Percentiles rank a stretch among this genome's conserved stretches.
Conservation (phyloP, 2,797 vertebrate species). For the Falco novaeseelandiae region DNA sequence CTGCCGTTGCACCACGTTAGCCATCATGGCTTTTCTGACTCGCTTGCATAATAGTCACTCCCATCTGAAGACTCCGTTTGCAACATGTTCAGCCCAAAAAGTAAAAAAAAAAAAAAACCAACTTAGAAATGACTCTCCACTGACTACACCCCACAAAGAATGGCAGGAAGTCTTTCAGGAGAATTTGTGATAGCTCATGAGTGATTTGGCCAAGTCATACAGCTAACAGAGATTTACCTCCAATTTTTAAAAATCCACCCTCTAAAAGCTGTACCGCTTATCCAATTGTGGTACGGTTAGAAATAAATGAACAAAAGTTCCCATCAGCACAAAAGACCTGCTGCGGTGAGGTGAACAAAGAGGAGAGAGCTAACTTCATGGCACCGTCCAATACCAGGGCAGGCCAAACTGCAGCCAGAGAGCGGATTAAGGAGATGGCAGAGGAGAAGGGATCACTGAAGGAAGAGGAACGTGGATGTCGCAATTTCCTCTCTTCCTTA, state of each 20-base stretch:
- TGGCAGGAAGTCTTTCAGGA: neutral
- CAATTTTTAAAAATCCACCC: neutral
- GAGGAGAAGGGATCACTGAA: neutral
- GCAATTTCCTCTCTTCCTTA: neutral
- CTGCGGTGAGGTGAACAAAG: neutral
- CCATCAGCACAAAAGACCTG: neutral
- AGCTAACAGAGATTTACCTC: neutral
- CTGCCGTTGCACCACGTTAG: neutral
- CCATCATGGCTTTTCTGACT: neutral
- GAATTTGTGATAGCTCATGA: neutral
- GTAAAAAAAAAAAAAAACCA: neutral
- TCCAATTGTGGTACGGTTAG: neutral
- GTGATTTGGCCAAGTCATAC: neutral
- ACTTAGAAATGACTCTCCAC: neutral
- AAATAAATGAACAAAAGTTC: neutral
- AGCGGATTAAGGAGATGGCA: neutral
- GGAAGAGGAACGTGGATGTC: neutral
- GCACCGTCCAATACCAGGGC: neutral
- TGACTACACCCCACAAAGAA: neutral
- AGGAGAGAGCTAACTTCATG: neutral
- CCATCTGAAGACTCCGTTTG: neutral
- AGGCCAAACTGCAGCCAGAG: neutral
- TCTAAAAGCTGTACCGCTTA: neutral
- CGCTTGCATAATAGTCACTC: neutral
- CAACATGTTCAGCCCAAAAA: neutral